Base-by-base conservation (phyloP, 2,888 invertebrate genomes). In the Ichneumon xanthorius region DNA sequence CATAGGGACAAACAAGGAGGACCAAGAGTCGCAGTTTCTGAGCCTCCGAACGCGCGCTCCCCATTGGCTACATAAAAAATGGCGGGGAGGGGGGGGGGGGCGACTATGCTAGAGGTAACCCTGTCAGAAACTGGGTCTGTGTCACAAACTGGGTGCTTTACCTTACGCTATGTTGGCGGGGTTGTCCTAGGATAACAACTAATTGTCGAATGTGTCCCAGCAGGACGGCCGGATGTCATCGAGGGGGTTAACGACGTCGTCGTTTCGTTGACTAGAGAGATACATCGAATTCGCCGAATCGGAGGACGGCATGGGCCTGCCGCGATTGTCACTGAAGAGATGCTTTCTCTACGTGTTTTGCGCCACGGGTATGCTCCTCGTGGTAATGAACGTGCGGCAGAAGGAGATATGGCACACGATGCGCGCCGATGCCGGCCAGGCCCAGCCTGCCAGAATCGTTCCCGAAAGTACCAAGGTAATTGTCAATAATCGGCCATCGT, bases 281-380 rank as follows among this genome's bases (percentile, higher is more conserved):
- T 53, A 11, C 30, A 30, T 14, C 16, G 78, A 78, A 65, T 81
- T 70, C 58, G 75, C 77, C 81, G 75, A 86, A 83, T 84, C 84
- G 86, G 80, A 83, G 84, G 75, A 81, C 91, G 92, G 92, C 89
- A 95, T 95, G 95, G 94, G 95, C 93, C 94, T 95, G 92, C 95
- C 95, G 89, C 95, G 95, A 92, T 93, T 95, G 89, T 95, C 95
- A 84, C 91, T 95, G 86, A 95, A 95, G 89, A 95, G 95, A 92
- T 95, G 95, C 91, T 95, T 95, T 93, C 94, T 95, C 90, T 95
- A 95, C 90, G 94, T 95, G 84, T 92, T 95, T 88, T 94, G 95
- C 89, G 93, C 95, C 89, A 95, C 95, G 80, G 94, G 95, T 72
- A 92, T 95, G 89, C 91, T 95, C 79, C 93, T 95, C 89, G 95